Conservation (phyloP, 2,888 invertebrate species). For the Eretmocerus hayati region DNA sequence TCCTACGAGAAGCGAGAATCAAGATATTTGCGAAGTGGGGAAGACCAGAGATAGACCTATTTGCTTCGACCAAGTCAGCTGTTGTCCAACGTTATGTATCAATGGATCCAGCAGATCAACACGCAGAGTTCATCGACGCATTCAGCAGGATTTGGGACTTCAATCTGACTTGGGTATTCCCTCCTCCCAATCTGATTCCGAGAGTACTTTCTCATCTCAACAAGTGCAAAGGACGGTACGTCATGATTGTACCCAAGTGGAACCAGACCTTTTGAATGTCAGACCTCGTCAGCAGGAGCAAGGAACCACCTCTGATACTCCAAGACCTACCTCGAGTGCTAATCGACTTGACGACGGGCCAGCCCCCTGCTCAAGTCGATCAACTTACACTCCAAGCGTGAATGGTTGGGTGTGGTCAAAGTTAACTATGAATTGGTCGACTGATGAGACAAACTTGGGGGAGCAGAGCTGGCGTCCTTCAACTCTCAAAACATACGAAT, state of each 20-base stretch:
- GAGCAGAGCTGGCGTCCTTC: constrained; percentile 20
- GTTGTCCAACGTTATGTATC: constrained; percentile 18
- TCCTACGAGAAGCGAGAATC: constrained; percentile 11
- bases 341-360: constrained; percentile 18
- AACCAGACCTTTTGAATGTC: constrained; percentile 20
- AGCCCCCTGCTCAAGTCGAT: constrained; percentile 18
- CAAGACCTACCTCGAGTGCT: constrained; percentile 8
- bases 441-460: constrained; percentile 13
- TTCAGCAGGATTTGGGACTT: constrained; percentile 20
- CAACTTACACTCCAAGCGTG: no score
- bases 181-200: constrained; percentile 21
- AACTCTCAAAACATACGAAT: constrained; percentile 21
- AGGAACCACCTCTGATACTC: constrained; percentile 14
- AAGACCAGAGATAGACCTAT: constrained; percentile 23
- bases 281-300: constrained; percentile 12
- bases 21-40: constrained; percentile 23
- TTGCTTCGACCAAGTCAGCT: constrained; percentile 18
- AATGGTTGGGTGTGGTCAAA: constrained; percentile 22
- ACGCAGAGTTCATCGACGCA: constrained; percentile 21
- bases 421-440: constrained; percentile 10
- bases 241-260: constrained; percentile 20
- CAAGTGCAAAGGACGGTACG: constrained; percentile 9
- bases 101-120: no score
- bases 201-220: constrained; percentile 20
- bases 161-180: constrained; percentile 18